Evolutionary conservation across 2,797 vertebrate genomes (phyloP), one percentile per base, ranked within the genome.

Genomic region (Morus bassanus): DNA sequence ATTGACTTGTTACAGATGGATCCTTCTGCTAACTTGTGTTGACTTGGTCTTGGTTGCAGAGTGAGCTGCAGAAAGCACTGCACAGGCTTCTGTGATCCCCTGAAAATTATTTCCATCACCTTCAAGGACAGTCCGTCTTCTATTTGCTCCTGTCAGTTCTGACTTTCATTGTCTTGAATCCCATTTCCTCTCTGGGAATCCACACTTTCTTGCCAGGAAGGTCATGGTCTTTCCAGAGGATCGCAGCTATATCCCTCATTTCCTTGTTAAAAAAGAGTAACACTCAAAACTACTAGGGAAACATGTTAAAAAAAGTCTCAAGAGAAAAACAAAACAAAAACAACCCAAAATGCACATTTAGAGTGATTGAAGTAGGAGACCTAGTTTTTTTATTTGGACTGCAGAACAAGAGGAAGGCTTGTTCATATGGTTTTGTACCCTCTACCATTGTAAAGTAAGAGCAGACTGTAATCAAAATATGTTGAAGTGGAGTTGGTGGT

Each of bases 351-450:
- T 11, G 7, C 50, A 14, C 6, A 10, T 63, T n/a, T 18, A 13
- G 6, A 50, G 7, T 18, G 4, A 31, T 4, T 45, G 28, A 77
- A 68, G 43, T 13, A 61, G 16, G 28, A 69, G 25, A 70, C 6
- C 3, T 31, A 30, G 11, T 37, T n/a, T n/a, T 84, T 11, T 2
- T 51, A 0, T 53, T 77, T 1, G 1, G 11, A 24, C 6, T 18
- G 6, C 27, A 45, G n/a, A 87, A n/a, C 14, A 57, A 57, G 27
- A n/a, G 12, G 17, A 45, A 37, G 4, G 2, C 12, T 89, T 46
- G 6, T 11, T 76, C 39, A 4, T 13, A 8, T 1, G 15, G 9
- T 51, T 87, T 65, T 39, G 7, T 41, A 37, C 27, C 4, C 2
- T 25, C 48, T 39, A 15, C 7, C 18, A 15, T 4, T 21, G 6